Base-by-base conservation (phyloP, 2,113 vertebrate species). In the Cyprinodon brontotheroides region DNA sequence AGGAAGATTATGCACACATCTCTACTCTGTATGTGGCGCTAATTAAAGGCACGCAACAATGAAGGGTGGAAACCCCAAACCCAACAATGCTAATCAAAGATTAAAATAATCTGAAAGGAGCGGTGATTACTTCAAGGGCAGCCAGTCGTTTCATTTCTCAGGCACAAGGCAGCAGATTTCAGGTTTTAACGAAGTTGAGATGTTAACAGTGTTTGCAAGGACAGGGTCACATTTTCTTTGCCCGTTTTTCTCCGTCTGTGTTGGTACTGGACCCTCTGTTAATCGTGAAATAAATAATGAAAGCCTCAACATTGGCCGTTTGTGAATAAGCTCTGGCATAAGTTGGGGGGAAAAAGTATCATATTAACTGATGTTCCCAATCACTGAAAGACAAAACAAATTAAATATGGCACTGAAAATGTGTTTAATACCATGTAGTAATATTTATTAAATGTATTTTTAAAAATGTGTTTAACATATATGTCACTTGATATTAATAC, bases 101-200 rank as follows among this genome's bases (percentile, higher is more conserved):
- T 80, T 68, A 17, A 92, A 91, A 90, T 82, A 87, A 88, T 89
- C 86, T 86, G 81, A 82, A 82, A 87, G 77, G 78, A 84, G 50
- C 41, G 68, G 78, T 86, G 85, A 87, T 90, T 86, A 93, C 66
- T 47, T 68, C 10, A 2, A 77, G 80, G 70, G 81, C 81, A 85
- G 79, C 72, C 88, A 77, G 80, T 72, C 74, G 60, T 91, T 89
- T 87, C 80, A 80, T 74, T 79, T 86, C 82, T 88, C 74, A 12
- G 69, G 45, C 69, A 78, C 37, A 48, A 78, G 57, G 72, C 75
- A 61, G 80, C 43, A 63, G 79, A 83, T 74, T 76, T 85, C 68
- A 74, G 65, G 84, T 85, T 75, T 79, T n/a, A 88, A 77, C 84
- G 68, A 72, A 63, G 78, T 75, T 53, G 39, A 77, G 78, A 83